phyloP scores from a whole-genome alignment of 2,888 invertebrate species.

The Diloba caeruleocephala region DNA sequence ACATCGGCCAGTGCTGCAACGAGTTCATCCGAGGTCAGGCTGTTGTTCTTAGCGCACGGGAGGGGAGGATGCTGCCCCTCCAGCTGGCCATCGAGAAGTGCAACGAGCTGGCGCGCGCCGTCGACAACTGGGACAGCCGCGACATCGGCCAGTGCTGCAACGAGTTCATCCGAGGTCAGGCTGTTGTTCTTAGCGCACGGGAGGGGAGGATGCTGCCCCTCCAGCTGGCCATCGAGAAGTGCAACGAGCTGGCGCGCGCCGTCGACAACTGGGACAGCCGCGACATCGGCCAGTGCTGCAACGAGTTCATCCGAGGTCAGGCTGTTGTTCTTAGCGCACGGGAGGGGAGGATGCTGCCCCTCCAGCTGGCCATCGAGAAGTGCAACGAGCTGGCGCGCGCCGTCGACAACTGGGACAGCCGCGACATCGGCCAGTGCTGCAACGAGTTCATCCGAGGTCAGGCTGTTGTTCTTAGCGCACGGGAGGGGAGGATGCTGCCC shows the following conservation, averaged over 20 bases:
- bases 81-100: slow-evolving; percentile 96
- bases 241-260: slow-evolving; percentile 93
- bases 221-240: too few species aligned
- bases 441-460: slow-evolving; percentile 97
- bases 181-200: too few species aligned
- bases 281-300: slow-evolving; percentile 97
- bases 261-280: slow-evolving; percentile 98
- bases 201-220: too few species aligned
- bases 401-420: slow-evolving; percentile 98
- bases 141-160: too few species aligned
- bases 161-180: too few species aligned
- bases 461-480: too few species aligned
- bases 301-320: slow-evolving; percentile 96
- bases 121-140: too few species aligned
- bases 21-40: slow-evolving; percentile 89
- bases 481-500: too few species aligned
- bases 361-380: slow-evolving; percentile 81
- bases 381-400: slow-evolving; percentile 93
- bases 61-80: slow-evolving; percentile 80
- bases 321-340: slow-evolving; percentile 89
- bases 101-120: slow-evolving; percentile 68
- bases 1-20: slow-evolving; percentile 97
- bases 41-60: too few species aligned
- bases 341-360: slow-evolving; percentile 92
- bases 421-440: slow-evolving; percentile 97